Evolutionary conservation across 2,113 vertebrate genomes (phyloP).

Genomic region (Mandrillus leucophaeus): DNA sequence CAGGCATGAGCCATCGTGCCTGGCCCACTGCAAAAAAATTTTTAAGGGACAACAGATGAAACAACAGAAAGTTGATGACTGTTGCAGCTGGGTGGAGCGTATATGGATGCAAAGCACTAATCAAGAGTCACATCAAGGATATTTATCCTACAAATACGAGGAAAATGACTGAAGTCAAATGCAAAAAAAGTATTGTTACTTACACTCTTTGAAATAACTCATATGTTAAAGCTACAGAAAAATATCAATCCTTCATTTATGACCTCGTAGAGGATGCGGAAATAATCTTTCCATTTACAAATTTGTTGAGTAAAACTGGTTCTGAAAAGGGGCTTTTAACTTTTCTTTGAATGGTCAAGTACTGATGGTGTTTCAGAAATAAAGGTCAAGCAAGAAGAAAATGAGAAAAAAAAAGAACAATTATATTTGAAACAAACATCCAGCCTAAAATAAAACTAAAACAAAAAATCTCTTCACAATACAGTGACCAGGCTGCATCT

Average conservation of each 20-base stretch:
- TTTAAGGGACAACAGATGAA: neutral
- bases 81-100: neutral
- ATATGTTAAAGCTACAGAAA: neutral
- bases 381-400: neutral
- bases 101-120: neutral
- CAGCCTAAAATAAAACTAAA: neutral
- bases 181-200: neutral
- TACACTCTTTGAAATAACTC: neutral
- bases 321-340: neutral
- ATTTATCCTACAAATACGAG: neutral
- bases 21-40: neutral
- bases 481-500: neutral
- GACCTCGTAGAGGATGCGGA: neutral
- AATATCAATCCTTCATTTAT: neutral
- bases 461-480: slow-evolving; percentile 1
- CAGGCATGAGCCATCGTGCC: too few species aligned
- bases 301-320: neutral
- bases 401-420: neutral
- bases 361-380: neutral
- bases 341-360: slow-evolving; percentile 5
- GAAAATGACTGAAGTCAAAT: slow-evolving; percentile 35
- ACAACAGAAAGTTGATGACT: neutral
- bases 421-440: neutral
- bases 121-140: neutral
- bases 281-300: neutral